Evolutionary conservation across 2,888 invertebrate genomes (phyloP).

Genomic region (Cephonodes hylas): DNA sequence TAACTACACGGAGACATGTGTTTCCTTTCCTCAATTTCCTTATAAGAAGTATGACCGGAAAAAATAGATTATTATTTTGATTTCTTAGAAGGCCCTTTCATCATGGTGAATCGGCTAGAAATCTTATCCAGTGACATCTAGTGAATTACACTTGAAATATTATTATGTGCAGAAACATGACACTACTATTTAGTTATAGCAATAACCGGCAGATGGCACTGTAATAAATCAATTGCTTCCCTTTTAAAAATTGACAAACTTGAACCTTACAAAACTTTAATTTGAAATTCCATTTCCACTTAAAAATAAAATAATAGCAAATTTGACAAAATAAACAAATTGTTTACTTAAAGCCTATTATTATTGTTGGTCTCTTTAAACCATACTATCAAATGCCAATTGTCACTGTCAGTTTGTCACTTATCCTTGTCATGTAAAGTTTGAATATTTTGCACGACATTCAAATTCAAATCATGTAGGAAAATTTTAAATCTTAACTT

Average conservation of each 20-base stretch:
- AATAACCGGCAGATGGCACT: conserved; percentile 6
- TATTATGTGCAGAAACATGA: background rate
- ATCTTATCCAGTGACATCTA: conserved; percentile 12
- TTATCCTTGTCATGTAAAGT: background rate
- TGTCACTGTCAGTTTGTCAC: background rate
- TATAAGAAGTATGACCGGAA: background rate
- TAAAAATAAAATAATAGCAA: too few relatives aligned
- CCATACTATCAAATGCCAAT: too few relatives aligned
- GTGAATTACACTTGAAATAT: background rate
- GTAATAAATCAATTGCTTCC: background rate
- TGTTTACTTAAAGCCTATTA: too few relatives aligned
- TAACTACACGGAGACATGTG: background rate
- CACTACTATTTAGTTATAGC: background rate
- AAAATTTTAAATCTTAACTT: background rate
- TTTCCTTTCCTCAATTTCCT: background rate
- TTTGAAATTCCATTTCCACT: too few relatives aligned
- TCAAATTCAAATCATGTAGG: background rate
- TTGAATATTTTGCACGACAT: background rate
- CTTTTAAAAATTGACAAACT: too few relatives aligned
- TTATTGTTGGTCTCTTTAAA: too few relatives aligned
- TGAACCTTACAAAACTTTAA: too few relatives aligned
- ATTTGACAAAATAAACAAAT: too few relatives aligned
- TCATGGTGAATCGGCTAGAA: background rate
- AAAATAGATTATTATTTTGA: background rate
- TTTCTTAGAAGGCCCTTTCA: background rate